Percentiles rank a stretch among this genome's conserved stretches.
Evolutionary conservation across 2,797 vertebrate species (phyloP).

Genomic region (Rhadinocentrus ornatus): DNA sequence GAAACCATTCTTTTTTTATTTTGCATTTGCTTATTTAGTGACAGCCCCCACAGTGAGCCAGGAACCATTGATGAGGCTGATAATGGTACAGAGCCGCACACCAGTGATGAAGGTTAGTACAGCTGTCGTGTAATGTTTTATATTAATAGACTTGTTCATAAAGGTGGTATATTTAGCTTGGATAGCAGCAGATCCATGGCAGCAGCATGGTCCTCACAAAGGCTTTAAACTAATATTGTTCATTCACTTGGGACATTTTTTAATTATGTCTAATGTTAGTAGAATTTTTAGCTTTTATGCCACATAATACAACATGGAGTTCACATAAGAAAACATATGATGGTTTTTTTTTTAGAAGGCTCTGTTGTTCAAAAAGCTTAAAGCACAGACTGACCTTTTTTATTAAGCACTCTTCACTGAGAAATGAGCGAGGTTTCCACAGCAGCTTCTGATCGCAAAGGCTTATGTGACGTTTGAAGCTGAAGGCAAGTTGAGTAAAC

Average conservation of each 20-base stretch:
- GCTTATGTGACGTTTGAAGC: constrained; percentile 59
- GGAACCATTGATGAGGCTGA: constrained; percentile 95
- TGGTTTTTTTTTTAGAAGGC: constrained; percentile 17
- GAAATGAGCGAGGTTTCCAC: constrained; percentile 49
- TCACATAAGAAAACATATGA: constrained; percentile 8
- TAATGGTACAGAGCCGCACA: constrained; percentile 96
- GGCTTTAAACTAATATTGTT: neutral
- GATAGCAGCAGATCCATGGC: neutral
- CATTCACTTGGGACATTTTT: neutral
- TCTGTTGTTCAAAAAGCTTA: constrained; percentile 29
- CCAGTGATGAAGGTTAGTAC: constrained; percentile 94
- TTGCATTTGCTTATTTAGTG: constrained; percentile 76
- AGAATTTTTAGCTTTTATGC: neutral
- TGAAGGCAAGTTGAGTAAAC: constrained; percentile 64
- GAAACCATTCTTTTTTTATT: neutral
- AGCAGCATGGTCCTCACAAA: neutral
- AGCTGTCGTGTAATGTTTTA: neutral
- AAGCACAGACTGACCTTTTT: constrained; percentile 51
- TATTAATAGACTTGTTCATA: neutral
- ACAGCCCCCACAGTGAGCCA: constrained; percentile 98
- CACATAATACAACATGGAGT: neutral
- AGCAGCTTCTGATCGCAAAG: constrained; percentile 54
- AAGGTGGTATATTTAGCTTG: neutral
- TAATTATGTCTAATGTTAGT: constrained; percentile 2
- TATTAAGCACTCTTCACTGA: constrained; percentile 41